Evolutionary conservation across 2,113 vertebrate species (phyloP).

Genomic region (Burhinus oedicnemus): DNA sequence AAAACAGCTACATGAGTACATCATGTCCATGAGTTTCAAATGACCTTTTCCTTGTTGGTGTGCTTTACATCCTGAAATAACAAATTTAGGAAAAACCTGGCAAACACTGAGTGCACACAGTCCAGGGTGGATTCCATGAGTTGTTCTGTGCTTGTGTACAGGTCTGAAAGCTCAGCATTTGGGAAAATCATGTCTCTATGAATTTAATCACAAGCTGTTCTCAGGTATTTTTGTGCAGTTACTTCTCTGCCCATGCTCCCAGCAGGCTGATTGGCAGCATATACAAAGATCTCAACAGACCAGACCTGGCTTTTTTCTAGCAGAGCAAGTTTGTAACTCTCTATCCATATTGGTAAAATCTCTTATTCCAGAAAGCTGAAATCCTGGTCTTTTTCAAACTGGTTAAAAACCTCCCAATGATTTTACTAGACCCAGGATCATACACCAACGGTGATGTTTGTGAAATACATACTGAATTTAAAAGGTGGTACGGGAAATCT

Average conservation of each 20-base stretch:
- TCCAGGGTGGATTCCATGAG: neutral
- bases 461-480: neutral
- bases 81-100: neutral
- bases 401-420: neutral
- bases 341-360: neutral
- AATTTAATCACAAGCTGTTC: neutral
- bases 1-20: neutral
- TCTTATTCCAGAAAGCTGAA: neutral
- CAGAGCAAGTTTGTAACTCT: neutral
- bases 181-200: neutral
- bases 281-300: neutral
- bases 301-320: neutral
- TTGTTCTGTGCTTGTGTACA: neutral
- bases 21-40: neutral
- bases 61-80: neutral
- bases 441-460: fast-evolving
- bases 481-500: neutral
- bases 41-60: neutral
- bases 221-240: neutral
- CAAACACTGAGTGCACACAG: neutral
- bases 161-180: neutral
- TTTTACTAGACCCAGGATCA: neutral
- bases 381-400: neutral
- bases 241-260: neutral
- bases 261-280: neutral